Base-by-base conservation (phyloP, 1,140 invertebrate genomes). In the Penaeus vannamei region DNA sequence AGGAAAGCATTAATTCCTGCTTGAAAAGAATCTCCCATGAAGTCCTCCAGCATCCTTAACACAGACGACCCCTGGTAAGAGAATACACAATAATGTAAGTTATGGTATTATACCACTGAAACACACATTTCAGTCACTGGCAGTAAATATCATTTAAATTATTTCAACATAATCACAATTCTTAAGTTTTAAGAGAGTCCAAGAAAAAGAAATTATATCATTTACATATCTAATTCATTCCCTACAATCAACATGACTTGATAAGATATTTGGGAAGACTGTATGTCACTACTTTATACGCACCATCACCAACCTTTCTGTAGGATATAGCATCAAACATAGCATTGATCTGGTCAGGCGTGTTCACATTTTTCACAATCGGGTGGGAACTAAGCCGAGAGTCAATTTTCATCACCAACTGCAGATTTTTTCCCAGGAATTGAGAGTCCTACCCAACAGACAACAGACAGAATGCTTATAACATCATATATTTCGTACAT, bases 301-400 rank as follows among this genome's bases (percentile, higher is more conserved):
- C 60, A 46, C 42, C 29, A 69, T 79, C 53, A 79, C 60, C 95
- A 62, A 98, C 98, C 81, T 98, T 98, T 1, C 93, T 94, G 92
- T 98, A 98, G 0, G 96, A 97, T 60, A 98, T 97, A 4, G 94
- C 94, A 92, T 98, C 96, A 92, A 98, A 98, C 80, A 97, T 95
- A 92, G 96, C 95, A 69, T 94, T 94, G 85, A 98, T 97, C 93
- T 98, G 95, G 19, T 94, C 93, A 1, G 96, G 95, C 90, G 95
- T 95, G 8, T 94, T 92, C 1, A 98, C 96, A 32, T 95, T 93
- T 1, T 96, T 93, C 66, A 93, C 93, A 60, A 95, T 93, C 2
- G 95, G 94, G 91, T 95, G 95, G 22, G 95, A 95, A 1, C 96
- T 97, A 1, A 96, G 92, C 84, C 96, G 96, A 2, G 96, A 94